Evolutionary conservation across 1,140 invertebrate genomes (phyloP), one percentile per base, ranked within the genome.

Genomic region (Lepidurus arcticus): DNA sequence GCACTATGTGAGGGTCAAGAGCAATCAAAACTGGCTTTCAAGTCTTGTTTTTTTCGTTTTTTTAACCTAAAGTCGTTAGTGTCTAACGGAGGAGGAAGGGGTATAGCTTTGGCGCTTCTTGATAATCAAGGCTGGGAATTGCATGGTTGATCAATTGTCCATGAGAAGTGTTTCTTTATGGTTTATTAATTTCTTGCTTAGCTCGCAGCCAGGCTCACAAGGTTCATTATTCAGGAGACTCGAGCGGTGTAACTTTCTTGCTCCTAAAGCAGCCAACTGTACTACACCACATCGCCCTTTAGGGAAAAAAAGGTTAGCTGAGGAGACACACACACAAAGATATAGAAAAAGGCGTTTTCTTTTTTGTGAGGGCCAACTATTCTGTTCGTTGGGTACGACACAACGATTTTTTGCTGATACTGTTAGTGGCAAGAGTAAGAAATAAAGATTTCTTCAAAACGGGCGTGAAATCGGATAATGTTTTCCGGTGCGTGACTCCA

Each of bases 191-290:
- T 65, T 65, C 53, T 9, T 13, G 53, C 53, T 65, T 13, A 65
- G 53, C 16, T 65, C 53, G n/a, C 13, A 7, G 53, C 53, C 9
- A 21, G 13, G 53, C 53, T 13, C 8, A 13, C 53, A 13, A 21
- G 6, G 53, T 65, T 21, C 53, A 65, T 65, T 65, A 65, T 65
- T 65, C 53, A 65, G 53, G 53, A 65, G 53, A 65, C 53, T 21
- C n/a, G 8, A 65, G 53, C 21, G 8, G 53, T 65, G 16, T 3
- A 65, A 65, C 53, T 65, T 65, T 21, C 9, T 65, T 65, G 16
- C 53, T 65, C 4, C 53, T 13, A 65, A 65, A 1, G 53, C 53
- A 65, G 21, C 53, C 53, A 65, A 5, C 53, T 65, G 8, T 65
- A 16, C 4, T 65, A 65, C 53, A 21, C 53, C 53, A 65, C 53